phyloP scores from a whole-genome alignment of 1,140 invertebrate species.

The Notospermus geniculatus region DNA sequence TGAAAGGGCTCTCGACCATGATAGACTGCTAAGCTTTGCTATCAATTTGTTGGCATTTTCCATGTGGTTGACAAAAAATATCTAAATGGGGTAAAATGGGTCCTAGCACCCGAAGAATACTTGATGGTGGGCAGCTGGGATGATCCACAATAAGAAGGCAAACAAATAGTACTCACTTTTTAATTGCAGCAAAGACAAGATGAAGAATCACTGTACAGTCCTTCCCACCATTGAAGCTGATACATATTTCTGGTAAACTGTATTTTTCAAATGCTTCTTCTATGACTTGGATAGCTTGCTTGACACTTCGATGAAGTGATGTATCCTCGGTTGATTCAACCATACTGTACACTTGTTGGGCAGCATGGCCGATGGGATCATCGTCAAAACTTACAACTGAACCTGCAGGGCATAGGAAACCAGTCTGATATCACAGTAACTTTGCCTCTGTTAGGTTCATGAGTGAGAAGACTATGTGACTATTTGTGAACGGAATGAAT shows the following conservation, averaged over 20 bases:
- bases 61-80: too few relatives aligned
- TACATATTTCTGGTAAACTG: constrained; percentile 68
- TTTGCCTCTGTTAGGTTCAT: too few relatives aligned
- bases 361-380: constrained; percentile 41
- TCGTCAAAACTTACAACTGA: constrained; percentile 52
- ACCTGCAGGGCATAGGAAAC: constrained; percentile 18
- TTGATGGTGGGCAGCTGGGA: too few relatives aligned
- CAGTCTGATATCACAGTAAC: too few relatives aligned
- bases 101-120: too few relatives aligned
- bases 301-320: constrained; percentile 25
- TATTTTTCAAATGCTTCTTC: constrained; percentile 39
- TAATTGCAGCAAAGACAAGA: constrained; percentile 66
- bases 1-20: too few relatives aligned
- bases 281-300: constrained; percentile 34
- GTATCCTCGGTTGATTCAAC: constrained; percentile 21
- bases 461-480: too few relatives aligned
- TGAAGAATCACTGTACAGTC: constrained; percentile 91
- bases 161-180: constrained; percentile 45
- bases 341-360: constrained; percentile 40
- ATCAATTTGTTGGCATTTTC: too few relatives aligned
- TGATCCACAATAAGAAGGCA: too few relatives aligned
- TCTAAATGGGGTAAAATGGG: too few relatives aligned
- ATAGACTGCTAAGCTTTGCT: too few relatives aligned
- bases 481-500: too few relatives aligned
- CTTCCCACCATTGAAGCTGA: constrained; percentile 96